These are phyloP conservation scores for Sphyrna mokarran DNA, from an alignment of 2,113 vertebrate species.

Conservation along the genomic window DNA sequence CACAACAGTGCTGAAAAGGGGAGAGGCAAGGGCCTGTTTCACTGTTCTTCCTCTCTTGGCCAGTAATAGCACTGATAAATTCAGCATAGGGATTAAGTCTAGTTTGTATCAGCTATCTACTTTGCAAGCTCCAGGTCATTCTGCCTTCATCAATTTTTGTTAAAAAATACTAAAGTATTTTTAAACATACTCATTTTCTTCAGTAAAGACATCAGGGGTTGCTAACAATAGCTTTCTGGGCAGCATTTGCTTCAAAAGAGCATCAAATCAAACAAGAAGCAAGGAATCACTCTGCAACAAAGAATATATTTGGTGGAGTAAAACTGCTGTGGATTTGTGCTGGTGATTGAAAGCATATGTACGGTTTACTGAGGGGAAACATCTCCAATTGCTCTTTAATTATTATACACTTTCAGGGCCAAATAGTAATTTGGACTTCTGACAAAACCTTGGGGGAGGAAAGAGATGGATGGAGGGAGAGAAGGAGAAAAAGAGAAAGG, in stretches of 20 bases:
- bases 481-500: neutral
- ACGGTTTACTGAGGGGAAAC: neutral
- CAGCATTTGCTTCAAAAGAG: neutral
- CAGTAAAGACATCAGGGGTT: neutral
- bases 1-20: neutral
- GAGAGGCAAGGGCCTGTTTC: neutral
- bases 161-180: neutral
- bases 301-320: neutral
- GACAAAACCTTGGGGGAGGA: neutral
- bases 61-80: neutral
- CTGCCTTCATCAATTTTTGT: neutral
- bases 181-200: neutral
- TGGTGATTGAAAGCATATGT: neutral
- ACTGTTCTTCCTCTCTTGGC: neutral
- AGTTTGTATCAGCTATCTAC: neutral
- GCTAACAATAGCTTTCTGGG: neutral
- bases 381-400: neutral
- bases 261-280: neutral
- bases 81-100: neutral
- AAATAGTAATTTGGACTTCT: neutral
- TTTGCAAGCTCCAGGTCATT: neutral
- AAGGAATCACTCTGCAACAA: neutral
- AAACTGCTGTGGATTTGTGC: neutral
- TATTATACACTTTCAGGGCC: neutral
- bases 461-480: neutral